Evolutionary conservation across 2,797 vertebrate genomes (phyloP).

Genomic region (Danio aesculapii): DNA sequence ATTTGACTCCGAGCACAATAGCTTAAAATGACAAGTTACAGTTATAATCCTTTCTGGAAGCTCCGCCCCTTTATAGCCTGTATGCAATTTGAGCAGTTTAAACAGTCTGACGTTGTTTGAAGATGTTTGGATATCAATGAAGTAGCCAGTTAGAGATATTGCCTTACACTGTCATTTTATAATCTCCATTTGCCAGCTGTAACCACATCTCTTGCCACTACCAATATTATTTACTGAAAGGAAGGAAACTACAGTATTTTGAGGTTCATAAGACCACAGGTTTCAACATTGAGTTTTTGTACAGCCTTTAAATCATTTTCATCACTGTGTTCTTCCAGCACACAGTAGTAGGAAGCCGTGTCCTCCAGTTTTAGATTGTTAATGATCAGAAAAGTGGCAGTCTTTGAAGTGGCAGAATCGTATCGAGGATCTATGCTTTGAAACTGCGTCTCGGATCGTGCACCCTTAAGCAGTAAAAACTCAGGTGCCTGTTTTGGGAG

Average conservation of each 20-base stretch:
- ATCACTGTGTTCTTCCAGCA: conserved; percentile 18
- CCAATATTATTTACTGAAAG: conserved; percentile 3
- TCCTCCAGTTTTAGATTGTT: conserved; percentile 1
- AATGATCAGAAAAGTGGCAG: background rate
- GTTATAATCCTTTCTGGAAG: background rate
- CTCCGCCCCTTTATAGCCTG: background rate
- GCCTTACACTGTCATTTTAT: background rate
- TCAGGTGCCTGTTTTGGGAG: background rate
- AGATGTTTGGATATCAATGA: background rate
- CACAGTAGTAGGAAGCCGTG: conserved; percentile 31
- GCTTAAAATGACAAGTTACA: background rate
- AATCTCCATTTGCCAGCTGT: background rate
- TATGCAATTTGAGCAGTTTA: background rate
- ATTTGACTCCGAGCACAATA: background rate
- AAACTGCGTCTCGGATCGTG: background rate
- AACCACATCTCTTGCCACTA: background rate
- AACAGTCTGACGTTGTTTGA: background rate
- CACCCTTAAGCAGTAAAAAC: background rate
- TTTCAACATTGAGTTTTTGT: conserved; percentile 17
- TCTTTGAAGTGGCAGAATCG: background rate
- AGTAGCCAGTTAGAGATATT: background rate
- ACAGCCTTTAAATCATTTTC: background rate
- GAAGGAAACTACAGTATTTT: background rate
- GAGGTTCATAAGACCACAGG: background rate
- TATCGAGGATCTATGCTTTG: background rate